phyloP scores from a whole-genome alignment of 2,113 vertebrate genomes.

The Scomber scombrus region DNA sequence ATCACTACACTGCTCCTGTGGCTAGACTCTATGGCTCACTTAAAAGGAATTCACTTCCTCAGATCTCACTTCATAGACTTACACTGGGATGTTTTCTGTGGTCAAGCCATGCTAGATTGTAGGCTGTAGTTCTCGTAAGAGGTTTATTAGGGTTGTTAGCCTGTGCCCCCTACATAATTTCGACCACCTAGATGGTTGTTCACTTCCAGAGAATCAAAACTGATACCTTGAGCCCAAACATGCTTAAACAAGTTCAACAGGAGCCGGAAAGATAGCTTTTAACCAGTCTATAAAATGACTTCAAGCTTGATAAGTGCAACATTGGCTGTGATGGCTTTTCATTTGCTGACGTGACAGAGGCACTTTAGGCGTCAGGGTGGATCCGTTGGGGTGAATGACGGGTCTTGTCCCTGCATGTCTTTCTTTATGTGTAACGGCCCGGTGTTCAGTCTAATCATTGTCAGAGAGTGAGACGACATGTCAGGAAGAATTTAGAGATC shows the following conservation, averaged over 20 bases:
- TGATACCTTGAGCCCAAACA: constrained; percentile 51
- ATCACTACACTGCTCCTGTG: constrained; percentile 41
- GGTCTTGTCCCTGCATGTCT: constrained; percentile 59
- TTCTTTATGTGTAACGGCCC: constrained; percentile 43
- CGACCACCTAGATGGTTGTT: constrained; percentile 19
- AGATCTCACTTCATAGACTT: constrained; percentile 65
- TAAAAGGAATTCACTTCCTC: constrained; percentile 64
- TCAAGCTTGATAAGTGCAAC: constrained; percentile 64
- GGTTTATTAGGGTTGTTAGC: constrained; percentile 39
- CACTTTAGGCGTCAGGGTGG: constrained; percentile 64
- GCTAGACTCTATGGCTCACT: constrained; percentile 61
- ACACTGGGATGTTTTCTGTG: neutral
- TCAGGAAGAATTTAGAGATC: constrained; percentile 72
- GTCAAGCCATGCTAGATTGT: constrained; percentile 14
- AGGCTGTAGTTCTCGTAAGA: constrained; percentile 11
- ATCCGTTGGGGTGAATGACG: constrained; percentile 70
- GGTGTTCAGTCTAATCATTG: constrained; percentile 69
- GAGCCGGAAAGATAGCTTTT: constrained; percentile 63
- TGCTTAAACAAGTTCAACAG: constrained; percentile 50
- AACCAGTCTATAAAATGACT: constrained; percentile 58
- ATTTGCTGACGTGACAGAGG: constrained; percentile 78
- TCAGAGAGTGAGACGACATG: constrained; percentile 64
- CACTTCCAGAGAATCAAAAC: constrained; percentile 42
- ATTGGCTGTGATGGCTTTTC: constrained; percentile 70
- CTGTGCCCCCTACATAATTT: constrained; percentile 18